Conservation (phyloP, 2,113 vertebrate species). For the Toxotes jaculatrix region DNA sequence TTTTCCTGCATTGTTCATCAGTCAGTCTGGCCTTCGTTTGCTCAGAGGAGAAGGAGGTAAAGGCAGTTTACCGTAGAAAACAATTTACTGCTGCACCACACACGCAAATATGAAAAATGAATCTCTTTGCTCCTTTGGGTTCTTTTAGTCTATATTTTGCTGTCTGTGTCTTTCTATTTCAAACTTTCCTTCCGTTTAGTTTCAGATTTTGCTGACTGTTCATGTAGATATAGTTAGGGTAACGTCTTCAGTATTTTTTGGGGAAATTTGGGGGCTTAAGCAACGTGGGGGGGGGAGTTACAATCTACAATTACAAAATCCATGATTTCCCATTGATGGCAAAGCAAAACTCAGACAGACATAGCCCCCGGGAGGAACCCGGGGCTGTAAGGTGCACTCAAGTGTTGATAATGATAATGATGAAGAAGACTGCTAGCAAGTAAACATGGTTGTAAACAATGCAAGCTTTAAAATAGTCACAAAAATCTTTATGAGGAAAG, state of each 20-base stretch:
- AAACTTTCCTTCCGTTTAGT: background rate
- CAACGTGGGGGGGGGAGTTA: background rate
- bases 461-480: background rate
- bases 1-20: slow-evolving; percentile 50
- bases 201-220: background rate
- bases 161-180: background rate
- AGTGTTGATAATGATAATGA: no score
- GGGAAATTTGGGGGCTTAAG: background rate
- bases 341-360: no score
- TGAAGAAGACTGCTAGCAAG: background rate
- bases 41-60: slow-evolving; percentile 11
- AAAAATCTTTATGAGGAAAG: background rate
- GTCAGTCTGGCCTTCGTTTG: slow-evolving; percentile 62
- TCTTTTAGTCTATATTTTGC: background rate
- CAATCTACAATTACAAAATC: background rate
- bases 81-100: slow-evolving; percentile 33
- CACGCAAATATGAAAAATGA: slow-evolving; percentile 47
- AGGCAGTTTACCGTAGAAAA: slow-evolving; percentile 39
- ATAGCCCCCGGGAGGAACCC: no score
- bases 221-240: background rate
- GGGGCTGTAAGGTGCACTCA: no score
- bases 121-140: background rate
- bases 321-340: background rate
- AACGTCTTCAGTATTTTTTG: background rate
- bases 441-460: no score